Base-by-base conservation (phyloP, 2,113 vertebrate species). In the Aythya baeri region DNA sequence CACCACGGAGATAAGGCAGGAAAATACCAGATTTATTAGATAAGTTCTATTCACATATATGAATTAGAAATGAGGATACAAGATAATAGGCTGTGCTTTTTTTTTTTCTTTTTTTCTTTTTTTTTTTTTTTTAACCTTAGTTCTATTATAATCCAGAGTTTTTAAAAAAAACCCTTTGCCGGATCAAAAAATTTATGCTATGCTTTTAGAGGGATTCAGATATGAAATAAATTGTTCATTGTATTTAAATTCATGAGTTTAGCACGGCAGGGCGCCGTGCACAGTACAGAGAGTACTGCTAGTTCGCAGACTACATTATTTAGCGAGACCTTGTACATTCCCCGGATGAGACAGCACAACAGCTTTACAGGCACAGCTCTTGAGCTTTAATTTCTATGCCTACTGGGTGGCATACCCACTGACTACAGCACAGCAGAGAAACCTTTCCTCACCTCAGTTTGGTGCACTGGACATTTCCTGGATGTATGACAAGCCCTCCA, bases 381-480 rank as follows among this genome's bases (percentile, higher is more conserved):
- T 72, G 43, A 92, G 61, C 88, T 43, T 65, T 16, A 21, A 49
- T 68, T 78, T 89, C 92, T 95, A 3, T 27, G 61, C 61, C 86
- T 68, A 72, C 61, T 86, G 89, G 52, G 20, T 79, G 54, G 82
- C 80, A 72, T 49, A 89, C 52, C 80, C 82, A 77, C 92, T 92
- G 92, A 86, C 86, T 91, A 94, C 70, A 68, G 70, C 46, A 91
- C 1, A 78, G 77, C 71, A 87, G 70, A 87, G 77, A 68, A 79
- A 71, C 54, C 81, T 85, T 88, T 93, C 11, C 83, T 91, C 81
- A 84, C 84, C 74, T 87, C 91, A 82, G 14, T 72, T 49, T 91
- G 74, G 55, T 93, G 91, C 91, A 93, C 27, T 62, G 89, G 94
- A 81, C 73, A 65, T 4, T 23, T 93, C 80, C 71, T 17, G 66